Base-by-base conservation (phyloP, 2,888 invertebrate genomes). In the Pollenia griseotomentosa region DNA sequence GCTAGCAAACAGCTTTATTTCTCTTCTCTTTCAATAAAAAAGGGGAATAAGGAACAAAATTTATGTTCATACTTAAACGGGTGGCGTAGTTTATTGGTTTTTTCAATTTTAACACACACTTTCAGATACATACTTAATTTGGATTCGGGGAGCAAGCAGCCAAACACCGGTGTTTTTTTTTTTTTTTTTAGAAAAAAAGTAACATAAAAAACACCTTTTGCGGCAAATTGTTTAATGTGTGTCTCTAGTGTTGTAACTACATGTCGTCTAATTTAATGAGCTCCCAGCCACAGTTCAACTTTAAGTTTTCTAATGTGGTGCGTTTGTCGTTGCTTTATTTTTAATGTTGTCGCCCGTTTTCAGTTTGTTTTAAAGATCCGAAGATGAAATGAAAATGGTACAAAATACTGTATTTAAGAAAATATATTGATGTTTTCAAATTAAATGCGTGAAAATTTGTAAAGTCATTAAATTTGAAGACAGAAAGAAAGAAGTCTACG, bases 351-450 rank as follows among this genome's bases (percentile, higher is more conserved):
- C 61, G 63, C 55, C 55, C 12, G 65, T 63, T 63, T 80, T 71
- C 33, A 53, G n/a, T 70, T 70, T 46, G 42, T 63, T 63, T 81
- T 65, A 61, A 74, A 71, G 46, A 46, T 59, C 33, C 12, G 33
- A 68, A 44, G 63, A 16, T 65, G 65, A 57, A 65, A 46, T 57
- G 12, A 16, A 57, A 68, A 33, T 9, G 44, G 23, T 66, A 12
- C 16, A 40, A 33, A 33, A 33, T 33, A 33, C 33, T 33, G 33
- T 33, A 33, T 33, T 33, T 33, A 0, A 14, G 19, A 65, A 63
- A 81, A 73, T 70, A 75, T 70, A 81, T 85, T 85, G 85, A 85
- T 70, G 77, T 81, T 81, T 85, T 81, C 40, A 81, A 81, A 81
- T 77, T 77, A 73, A 85, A 81, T 77, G 77, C 63, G 55, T 77